phyloP scores from a whole-genome alignment of 1,140 invertebrate genomes.

The Eulimnadia texana region DNA sequence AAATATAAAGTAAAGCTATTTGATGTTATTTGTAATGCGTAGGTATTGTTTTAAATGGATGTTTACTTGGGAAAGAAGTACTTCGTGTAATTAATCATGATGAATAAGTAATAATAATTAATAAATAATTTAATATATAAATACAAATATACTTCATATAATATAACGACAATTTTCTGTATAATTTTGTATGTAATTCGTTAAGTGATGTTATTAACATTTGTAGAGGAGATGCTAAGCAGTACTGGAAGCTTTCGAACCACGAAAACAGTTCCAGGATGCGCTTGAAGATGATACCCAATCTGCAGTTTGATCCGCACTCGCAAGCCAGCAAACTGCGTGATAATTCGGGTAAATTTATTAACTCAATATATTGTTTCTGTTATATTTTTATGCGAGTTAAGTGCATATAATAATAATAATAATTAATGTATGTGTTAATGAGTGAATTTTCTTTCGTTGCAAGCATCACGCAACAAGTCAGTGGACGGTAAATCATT shows the following conservation, averaged over 20 bases:
- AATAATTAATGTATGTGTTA: neutral
- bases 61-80: too few species aligned
- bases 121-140: too few species aligned
- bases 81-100: too few species aligned
- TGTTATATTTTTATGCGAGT: neutral
- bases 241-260: slow-evolving; percentile 42
- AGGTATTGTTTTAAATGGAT: too few species aligned
- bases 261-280: slow-evolving; percentile 48
- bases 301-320: slow-evolving; percentile 39
- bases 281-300: slow-evolving; percentile 43
- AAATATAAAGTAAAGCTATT: too few species aligned
- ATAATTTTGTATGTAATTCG: too few species aligned
- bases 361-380: slow-evolving; percentile 12
- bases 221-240: slow-evolving; percentile 23
- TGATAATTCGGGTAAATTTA: slow-evolving; percentile 40
- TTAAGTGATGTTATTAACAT: too few species aligned
- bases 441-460: neutral
- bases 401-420: neutral
- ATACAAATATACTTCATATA: neutral
- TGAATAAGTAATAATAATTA: too few species aligned
- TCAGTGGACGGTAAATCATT: neutral
- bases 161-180: too few species aligned
- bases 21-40: too few species aligned
- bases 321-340: slow-evolving; percentile 43
- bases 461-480: neutral